Conservation (phyloP, 2,797 vertebrate genomes). For the Benthosema pterotum region DNA sequence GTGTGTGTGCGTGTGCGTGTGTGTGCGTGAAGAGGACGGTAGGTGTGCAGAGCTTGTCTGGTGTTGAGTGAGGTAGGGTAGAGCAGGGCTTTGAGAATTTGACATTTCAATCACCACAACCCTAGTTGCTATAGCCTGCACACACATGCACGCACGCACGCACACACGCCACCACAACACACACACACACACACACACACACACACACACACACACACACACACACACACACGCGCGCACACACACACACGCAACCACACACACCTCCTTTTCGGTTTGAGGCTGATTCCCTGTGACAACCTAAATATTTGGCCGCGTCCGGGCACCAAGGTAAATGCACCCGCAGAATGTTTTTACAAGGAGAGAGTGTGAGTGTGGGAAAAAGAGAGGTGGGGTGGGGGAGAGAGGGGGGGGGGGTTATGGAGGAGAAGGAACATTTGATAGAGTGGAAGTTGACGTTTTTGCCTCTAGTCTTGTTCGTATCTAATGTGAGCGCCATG, state of each 20-base stretch:
- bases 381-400: constrained; percentile 14
- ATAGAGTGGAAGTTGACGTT: no score
- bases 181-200: constrained; percentile 20
- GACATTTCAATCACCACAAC: constrained; percentile 68
- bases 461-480: no score
- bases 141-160: not conserved
- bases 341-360: constrained; percentile 75
- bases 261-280: constrained; percentile 67
- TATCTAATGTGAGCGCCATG: no score
- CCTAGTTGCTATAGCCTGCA: constrained; percentile 18
- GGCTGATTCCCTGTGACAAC: constrained; percentile 74
- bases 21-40: constrained; percentile 10
- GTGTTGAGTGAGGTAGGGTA: constrained; percentile 31
- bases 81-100: constrained; percentile 49
- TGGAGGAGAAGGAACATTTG: not conserved
- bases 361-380: constrained; percentile 15
- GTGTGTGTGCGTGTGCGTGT: not conserved
- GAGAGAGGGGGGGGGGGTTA: constrained; percentile 23
- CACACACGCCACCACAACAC: constrained; percentile 9
- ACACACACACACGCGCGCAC: constrained; percentile 9
- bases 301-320: constrained; percentile 78
- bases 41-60: constrained; percentile 41
- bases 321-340: constrained; percentile 75
- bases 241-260: constrained; percentile 15
- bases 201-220: constrained; percentile 13